These are phyloP conservation scores for Bombus confusus DNA, from an alignment of 1,140 invertebrate species.

Conservation along the genomic window DNA sequence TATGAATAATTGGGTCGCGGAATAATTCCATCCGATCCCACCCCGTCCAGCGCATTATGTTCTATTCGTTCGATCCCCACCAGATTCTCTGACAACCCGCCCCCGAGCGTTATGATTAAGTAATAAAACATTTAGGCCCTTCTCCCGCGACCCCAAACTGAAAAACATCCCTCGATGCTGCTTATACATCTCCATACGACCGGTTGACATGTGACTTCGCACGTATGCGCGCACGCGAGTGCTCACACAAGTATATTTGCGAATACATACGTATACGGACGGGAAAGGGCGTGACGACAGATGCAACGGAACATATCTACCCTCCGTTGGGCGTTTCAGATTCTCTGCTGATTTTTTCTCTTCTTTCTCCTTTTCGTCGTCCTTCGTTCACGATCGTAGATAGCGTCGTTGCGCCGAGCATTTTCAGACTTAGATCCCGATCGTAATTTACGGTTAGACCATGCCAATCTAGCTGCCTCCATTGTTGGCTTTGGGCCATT, in stretches of 20 bases:
- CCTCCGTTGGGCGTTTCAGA: conserved; percentile 72
- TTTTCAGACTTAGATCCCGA: conserved; percentile 52
- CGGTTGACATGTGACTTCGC: conserved; percentile 66
- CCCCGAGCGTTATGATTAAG: conserved; percentile 79
- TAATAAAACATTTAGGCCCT: conserved; percentile 80
- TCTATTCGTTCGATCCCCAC: conserved; percentile 37
- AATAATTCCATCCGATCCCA: conserved; percentile 49
- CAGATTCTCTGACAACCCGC: conserved; percentile 46
- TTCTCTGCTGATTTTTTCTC: conserved; percentile 71
- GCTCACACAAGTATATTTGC: not conserved
- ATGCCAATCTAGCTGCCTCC: conserved; percentile 45
- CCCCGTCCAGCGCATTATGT: conserved; percentile 52
- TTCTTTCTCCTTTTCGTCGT: conserved; percentile 20
- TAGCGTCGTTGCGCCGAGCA: conserved; percentile 55
- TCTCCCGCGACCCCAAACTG: conserved; percentile 66
- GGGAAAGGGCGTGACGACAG: conserved; percentile 79
- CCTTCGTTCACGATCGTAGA: conserved; percentile 61
- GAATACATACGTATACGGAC: conserved; percentile 26
- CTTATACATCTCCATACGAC: conserved; percentile 61
- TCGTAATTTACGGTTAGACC: conserved; percentile 62
- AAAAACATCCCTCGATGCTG: conserved; percentile 73
- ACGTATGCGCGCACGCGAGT: conserved; percentile 51
- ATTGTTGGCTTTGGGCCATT: conserved; percentile 51
- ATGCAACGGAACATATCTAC: conserved; percentile 79
- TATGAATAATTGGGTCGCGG: conserved; percentile 69